Evolutionary conservation across 2,113 vertebrate genomes (phyloP).

Genomic region (Carassius gibelio): DNA sequence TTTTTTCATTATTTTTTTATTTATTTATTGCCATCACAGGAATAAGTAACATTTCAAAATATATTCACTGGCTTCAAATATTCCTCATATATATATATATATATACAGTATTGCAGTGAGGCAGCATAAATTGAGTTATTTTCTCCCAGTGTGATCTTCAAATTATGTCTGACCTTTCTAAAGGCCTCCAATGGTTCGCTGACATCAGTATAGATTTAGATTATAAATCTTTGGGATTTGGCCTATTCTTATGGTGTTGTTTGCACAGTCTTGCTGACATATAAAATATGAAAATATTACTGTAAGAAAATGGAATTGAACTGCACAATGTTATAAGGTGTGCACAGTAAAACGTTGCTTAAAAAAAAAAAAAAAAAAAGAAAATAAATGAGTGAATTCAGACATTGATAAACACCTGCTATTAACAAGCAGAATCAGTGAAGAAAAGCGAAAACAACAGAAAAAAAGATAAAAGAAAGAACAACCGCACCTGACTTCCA

Average conservation of each 20-base stretch:
- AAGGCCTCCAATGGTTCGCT: conserved; percentile 12
- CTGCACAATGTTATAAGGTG: background rate
- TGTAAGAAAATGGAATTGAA: background rate
- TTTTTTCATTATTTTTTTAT: too few relatives aligned
- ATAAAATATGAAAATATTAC: conserved; percentile 24
- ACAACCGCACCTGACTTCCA: too few relatives aligned
- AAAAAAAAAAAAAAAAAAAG: too few relatives aligned
- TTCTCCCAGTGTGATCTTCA: conserved; percentile 34
- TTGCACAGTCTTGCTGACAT: conserved; percentile 15
- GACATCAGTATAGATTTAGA: conserved; percentile 27
- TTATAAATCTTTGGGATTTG: background rate
- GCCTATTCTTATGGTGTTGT: conserved; percentile 11
- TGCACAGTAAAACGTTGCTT: too few relatives aligned
- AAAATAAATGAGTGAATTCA: too few relatives aligned
- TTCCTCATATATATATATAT: too few relatives aligned
- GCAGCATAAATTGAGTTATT: conserved; percentile 27
- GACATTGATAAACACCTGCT: too few relatives aligned
- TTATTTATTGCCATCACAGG: background rate
- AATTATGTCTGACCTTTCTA: conserved; percentile 42
- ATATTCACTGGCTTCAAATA: background rate
- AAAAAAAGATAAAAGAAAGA: too few relatives aligned
- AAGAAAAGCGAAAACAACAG: too few relatives aligned
- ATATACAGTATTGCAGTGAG: background rate
- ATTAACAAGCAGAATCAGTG: too few relatives aligned
- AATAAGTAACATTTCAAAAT: background rate